These are phyloP conservation scores for Phalacrocorax aristotelis DNA, from an alignment of 2,113 vertebrate genomes.

Conservation along the genomic window DNA sequence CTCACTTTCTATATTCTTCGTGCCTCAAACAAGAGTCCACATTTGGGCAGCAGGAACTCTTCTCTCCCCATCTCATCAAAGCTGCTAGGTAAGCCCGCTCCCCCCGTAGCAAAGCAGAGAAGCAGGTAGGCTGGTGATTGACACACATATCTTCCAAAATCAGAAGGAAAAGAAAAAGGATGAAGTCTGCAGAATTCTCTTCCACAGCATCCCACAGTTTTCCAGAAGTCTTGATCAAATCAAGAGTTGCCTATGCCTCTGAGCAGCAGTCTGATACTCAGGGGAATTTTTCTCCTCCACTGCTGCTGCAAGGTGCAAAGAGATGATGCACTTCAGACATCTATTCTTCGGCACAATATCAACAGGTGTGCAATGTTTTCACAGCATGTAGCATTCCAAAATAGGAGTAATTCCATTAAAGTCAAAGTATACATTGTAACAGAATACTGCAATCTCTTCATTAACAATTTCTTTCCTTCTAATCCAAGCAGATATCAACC, in stretches of 20 bases:
- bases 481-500: neutral
- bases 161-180: neutral
- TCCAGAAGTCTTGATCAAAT: neutral
- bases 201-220: neutral
- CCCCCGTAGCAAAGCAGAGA: neutral
- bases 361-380: neutral
- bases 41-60: neutral
- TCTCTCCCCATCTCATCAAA: neutral
- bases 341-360: neutral
- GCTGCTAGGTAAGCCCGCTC: neutral
- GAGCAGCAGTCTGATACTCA: neutral
- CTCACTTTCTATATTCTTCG: neutral
- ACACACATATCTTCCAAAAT: neutral
- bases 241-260: neutral
- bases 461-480: neutral
- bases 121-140: slow-evolving; percentile 19
- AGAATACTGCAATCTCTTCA: neutral
- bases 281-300: neutral
- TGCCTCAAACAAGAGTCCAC: neutral
- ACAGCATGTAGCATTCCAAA: neutral
- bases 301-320: neutral
- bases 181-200: slow-evolving; percentile 7
- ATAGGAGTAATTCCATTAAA: neutral
- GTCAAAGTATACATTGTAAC: neutral
- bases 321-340: neutral